Percentiles rank a stretch among this genome's conserved stretches.
Conservation (phyloP, 2,888 invertebrate genomes). For the Gandaritis pyraliata region DNA sequence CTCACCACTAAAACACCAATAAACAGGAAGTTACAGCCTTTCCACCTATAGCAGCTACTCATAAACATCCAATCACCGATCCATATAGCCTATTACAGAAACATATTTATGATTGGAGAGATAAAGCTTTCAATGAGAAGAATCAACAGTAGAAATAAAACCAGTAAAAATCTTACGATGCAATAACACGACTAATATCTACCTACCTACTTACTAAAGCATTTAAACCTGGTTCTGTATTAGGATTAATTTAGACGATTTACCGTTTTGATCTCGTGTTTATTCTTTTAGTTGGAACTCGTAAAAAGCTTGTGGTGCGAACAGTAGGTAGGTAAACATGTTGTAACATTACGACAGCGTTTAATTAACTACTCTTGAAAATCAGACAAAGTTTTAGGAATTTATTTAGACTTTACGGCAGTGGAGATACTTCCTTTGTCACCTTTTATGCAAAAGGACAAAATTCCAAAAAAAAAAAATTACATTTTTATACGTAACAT, state of each 20-base stretch:
- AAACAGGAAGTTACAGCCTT: conserved; percentile 27
- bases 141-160: conserved; percentile 28
- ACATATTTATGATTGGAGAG: conserved; percentile 31
- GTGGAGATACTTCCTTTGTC: too few species aligned
- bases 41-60: conserved; percentile 23
- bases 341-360: background rate
- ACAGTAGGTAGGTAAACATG: conserved; percentile 7
- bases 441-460: too few species aligned
- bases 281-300: conserved; percentile 18
- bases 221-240: conserved; percentile 56
- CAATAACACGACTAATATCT: conserved; percentile 45
- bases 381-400: too few species aligned
- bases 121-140: conserved; percentile 36
- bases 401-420: too few species aligned
- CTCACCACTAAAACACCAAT: conserved; percentile 32
- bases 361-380: too few species aligned
- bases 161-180: conserved; percentile 45
- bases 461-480: too few species aligned
- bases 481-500: too few species aligned
- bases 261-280: conserved; percentile 20
- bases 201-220: conserved; percentile 43
- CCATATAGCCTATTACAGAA: conserved; percentile 33
- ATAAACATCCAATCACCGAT: conserved; percentile 31
- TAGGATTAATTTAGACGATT: conserved; percentile 64
- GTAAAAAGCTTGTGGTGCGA: conserved; percentile 2